phyloP scores from a whole-genome alignment of 1,140 invertebrate genomes.

The Heterodera carotae region DNA sequence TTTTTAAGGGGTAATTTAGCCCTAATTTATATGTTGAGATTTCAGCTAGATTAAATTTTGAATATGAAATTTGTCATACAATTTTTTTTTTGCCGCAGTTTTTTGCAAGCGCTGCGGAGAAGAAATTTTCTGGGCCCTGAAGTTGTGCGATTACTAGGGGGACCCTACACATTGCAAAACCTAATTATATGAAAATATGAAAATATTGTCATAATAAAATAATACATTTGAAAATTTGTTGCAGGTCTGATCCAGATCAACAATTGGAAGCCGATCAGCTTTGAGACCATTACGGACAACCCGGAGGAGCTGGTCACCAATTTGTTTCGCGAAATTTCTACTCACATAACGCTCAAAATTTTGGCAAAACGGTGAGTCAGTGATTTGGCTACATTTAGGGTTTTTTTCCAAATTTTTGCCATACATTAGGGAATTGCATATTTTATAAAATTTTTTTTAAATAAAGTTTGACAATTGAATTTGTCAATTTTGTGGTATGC shows the following conservation, averaged over 20 bases:
- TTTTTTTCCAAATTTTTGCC: background rate
- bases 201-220: no score
- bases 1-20: background rate
- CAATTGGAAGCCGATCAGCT: slow-evolving; percentile 55
- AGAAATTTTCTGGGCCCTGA: no score
- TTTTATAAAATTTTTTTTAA: no score
- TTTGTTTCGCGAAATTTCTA: slow-evolving; percentile 54
- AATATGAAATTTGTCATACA: no score
- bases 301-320: slow-evolving; percentile 48
- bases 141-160: no score
- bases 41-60: background rate
- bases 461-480: no score
- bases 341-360: slow-evolving; percentile 53
- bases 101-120: no score
- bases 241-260: slow-evolving; percentile 54
- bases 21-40: background rate
- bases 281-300: slow-evolving; percentile 56
- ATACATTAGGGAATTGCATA: no score
- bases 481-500: no score
- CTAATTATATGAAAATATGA: no score
- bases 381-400: slow-evolving; percentile 16
- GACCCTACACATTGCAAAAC: no score
- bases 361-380: slow-evolving; percentile 58
- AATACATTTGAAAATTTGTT: slow-evolving; percentile 18
- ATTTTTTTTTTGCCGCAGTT: no score